These are phyloP conservation scores for Mola mola DNA, from an alignment of 2,113 vertebrate species.

Conservation along the genomic window DNA sequence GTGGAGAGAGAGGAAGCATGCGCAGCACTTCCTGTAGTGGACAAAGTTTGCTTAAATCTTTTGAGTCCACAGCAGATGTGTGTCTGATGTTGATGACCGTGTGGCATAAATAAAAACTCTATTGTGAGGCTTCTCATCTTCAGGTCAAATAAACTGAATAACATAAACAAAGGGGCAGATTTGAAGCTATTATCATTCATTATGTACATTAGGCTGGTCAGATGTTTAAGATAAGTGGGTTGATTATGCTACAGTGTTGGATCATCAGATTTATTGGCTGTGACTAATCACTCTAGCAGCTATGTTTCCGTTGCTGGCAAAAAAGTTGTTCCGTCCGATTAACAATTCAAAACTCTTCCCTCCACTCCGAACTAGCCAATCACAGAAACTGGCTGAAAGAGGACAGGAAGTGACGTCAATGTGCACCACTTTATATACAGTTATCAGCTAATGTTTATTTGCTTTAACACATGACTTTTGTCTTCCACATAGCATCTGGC, in stretches of 20 bases:
- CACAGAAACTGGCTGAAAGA: background rate
- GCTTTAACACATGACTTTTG: slow-evolving; percentile 22
- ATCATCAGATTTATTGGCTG: slow-evolving; percentile 23
- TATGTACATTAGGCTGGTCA: too few species aligned
- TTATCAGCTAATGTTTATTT: slow-evolving; percentile 16
- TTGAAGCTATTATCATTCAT: slow-evolving; percentile 13
- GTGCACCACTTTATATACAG: slow-evolving; percentile 19
- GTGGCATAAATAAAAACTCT: too few species aligned
- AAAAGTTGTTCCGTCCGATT: slow-evolving; percentile 14
- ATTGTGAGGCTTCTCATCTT: too few species aligned
- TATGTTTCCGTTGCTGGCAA: background rate
- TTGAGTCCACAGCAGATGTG: slow-evolving; percentile 26
- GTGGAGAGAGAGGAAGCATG: slow-evolving; percentile 64
- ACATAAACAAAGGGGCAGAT: too few species aligned
- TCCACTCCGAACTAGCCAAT: slow-evolving; percentile 46
- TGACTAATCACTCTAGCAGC: slow-evolving; percentile 25
- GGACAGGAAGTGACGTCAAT: slow-evolving; percentile 45
- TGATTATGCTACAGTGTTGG: background rate
- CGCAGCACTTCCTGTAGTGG: slow-evolving; percentile 50
- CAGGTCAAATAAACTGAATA: too few species aligned
- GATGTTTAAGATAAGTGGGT: background rate
- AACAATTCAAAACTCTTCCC: slow-evolving; percentile 45
- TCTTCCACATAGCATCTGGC: slow-evolving; percentile 53
- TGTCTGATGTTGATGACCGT: background rate
- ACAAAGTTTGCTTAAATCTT: slow-evolving; percentile 35